phyloP scores from a whole-genome alignment of 1,140 invertebrate species.

The Proales similis region DNA sequence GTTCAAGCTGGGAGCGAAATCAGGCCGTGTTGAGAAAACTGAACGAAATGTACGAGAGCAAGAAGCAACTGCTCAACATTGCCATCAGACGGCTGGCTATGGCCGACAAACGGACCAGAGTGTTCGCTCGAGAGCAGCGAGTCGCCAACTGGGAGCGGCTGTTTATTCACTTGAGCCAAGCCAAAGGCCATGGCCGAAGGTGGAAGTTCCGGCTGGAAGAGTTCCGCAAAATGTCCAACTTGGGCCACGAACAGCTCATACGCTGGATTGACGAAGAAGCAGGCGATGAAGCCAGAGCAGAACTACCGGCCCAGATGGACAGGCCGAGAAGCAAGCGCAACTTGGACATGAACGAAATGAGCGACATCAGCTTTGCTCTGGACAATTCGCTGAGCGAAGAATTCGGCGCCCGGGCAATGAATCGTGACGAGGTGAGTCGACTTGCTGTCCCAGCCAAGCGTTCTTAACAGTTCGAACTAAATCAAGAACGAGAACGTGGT shows the following conservation, averaged over 20 bases:
- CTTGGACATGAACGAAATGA: no score
- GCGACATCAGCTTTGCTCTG: no score
- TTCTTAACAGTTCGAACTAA: no score
- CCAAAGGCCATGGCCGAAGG: conserved; percentile 48
- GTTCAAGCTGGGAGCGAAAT: conserved; percentile 52
- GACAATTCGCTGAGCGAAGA: no score
- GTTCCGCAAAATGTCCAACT: conserved; percentile 39
- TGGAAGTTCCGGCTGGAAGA: conserved; percentile 53
- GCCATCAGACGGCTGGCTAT: conserved; percentile 49
- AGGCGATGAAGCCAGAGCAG: no score
- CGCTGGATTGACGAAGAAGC: conserved; percentile 1
- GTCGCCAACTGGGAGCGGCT: conserved; percentile 53
- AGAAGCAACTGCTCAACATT: conserved; percentile 50
- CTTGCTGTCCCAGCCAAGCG: no score
- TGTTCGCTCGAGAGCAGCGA: conserved; percentile 47
- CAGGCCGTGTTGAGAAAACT: conserved; percentile 50
- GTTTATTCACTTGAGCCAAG: conserved; percentile 47
- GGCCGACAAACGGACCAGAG: conserved; percentile 49
- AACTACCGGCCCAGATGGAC: no score
- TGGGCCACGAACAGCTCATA: conserved; percentile 3
- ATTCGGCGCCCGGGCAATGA: no score
- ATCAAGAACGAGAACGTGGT: conserved; percentile 14
- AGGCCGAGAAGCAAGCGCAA: no score
- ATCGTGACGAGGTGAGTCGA: no score
- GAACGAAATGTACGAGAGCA: conserved; percentile 50